These are phyloP conservation scores for Lutraria rhynchaena DNA, from an alignment of 1,140 invertebrate genomes.

Conservation along the genomic window DNA sequence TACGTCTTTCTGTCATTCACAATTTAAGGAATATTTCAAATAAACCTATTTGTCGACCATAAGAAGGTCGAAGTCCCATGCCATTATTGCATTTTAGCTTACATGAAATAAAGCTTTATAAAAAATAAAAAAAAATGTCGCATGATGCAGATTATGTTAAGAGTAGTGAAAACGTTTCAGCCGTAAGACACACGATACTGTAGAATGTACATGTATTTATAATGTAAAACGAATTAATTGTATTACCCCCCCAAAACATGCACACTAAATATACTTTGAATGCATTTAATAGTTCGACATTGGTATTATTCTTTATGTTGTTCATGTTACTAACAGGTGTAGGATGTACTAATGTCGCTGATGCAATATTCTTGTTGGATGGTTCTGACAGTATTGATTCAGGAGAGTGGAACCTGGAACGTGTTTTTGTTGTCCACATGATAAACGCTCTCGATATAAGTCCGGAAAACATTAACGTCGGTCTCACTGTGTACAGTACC, in stretches of 20 bases:
- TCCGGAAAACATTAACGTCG: conserved; percentile 69
- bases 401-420: conserved; percentile 70
- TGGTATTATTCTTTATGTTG: not conserved
- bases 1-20: too few species aligned
- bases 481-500: conserved; percentile 75
- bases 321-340: conserved; percentile 10
- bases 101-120: too few species aligned
- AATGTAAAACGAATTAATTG: not conserved
- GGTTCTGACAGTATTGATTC: conserved; percentile 72
- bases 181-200: not conserved
- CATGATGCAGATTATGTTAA: too few species aligned
- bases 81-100: too few species aligned
- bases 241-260: not conserved
- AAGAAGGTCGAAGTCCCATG: too few species aligned
- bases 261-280: not conserved
- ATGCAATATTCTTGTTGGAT: conserved; percentile 74
- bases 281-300: not conserved
- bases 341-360: conserved; percentile 61
- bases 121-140: too few species aligned
- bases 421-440: conserved; percentile 72
- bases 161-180: too few species aligned
- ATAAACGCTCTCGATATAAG: conserved; percentile 71
- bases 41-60: too few species aligned
- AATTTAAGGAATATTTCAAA: not conserved
- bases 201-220: too few species aligned